Evolutionary conservation across 2,113 vertebrate genomes (phyloP).

Genomic region (Sminthopsis crassicaudata): DNA sequence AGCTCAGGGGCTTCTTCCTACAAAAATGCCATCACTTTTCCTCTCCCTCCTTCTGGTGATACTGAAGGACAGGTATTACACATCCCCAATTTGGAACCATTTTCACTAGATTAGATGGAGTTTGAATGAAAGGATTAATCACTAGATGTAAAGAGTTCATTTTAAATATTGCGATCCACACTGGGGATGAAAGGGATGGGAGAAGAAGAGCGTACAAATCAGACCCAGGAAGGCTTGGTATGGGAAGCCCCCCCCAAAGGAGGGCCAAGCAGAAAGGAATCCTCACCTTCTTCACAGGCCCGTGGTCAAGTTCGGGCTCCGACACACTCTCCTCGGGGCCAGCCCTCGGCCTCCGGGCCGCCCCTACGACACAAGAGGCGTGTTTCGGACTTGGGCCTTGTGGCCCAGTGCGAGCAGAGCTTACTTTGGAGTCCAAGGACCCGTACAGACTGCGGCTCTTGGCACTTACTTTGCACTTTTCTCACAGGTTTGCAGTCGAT

Average conservation of each 20-base stretch:
- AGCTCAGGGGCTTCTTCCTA: not conserved
- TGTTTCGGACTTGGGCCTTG: not conserved
- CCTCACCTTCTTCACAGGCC: slow-evolving; percentile 79
- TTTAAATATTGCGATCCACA: not conserved
- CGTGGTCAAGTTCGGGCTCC: slow-evolving; percentile 55
- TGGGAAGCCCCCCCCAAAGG: too few relatives aligned
- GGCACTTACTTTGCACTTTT: slow-evolving; percentile 74
- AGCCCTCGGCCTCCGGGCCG: slow-evolving; percentile 48
- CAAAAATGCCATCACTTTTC: not conserved
- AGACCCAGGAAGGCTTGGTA: not conserved
- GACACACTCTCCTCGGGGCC: not conserved
- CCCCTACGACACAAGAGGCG: slow-evolving; percentile 53
- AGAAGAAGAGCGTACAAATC: not conserved
- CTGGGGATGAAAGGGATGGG: not conserved
- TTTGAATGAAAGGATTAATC: not conserved
- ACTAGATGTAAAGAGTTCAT: not conserved
- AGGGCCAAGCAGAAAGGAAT: not conserved
- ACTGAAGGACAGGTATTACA: not conserved
- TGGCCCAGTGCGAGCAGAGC: not conserved
- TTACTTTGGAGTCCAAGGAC: not conserved
- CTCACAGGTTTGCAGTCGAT: slow-evolving; percentile 37
- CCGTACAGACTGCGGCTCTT: not conserved
- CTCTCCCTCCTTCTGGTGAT: not conserved
- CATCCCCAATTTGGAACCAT: not conserved
- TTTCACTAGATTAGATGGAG: not conserved